Conservation (phyloP, 2,888 invertebrate genomes). For the Laspeyria flexula region DNA sequence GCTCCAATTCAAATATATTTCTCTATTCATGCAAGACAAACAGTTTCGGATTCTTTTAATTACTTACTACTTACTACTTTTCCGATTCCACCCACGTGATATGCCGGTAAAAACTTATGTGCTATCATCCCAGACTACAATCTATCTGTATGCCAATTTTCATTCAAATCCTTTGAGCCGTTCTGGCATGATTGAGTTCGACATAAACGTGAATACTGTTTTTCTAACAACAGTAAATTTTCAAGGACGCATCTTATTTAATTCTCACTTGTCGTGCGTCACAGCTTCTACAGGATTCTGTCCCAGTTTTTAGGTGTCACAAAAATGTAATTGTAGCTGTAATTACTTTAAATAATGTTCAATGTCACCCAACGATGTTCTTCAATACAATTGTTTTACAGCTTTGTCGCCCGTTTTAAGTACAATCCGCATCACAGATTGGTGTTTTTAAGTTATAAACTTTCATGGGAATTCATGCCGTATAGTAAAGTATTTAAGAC, state of each 20-base stretch:
- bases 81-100: too few relatives aligned
- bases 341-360: conserved; percentile 33
- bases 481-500: not conserved
- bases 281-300: conserved; percentile 2
- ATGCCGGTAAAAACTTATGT: too few relatives aligned
- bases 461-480: not conserved
- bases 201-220: not conserved
- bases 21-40: too few relatives aligned
- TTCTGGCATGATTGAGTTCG: not conserved
- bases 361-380: conserved; percentile 42
- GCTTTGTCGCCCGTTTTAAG: conserved; percentile 31
- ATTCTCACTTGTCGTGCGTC: conserved; percentile 4
- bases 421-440: conserved; percentile 5
- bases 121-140: too few relatives aligned
- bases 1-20: too few relatives aligned
- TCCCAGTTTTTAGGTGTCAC: conserved; percentile 10
- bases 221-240: not conserved
- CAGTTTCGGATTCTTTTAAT: too few relatives aligned
- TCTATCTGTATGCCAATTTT: too few relatives aligned
- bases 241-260: not conserved
- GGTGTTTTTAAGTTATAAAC: not conserved
- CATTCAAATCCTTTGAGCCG: too few relatives aligned
- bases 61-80: too few relatives aligned
- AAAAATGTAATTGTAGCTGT: conserved; percentile 31
- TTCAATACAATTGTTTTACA: conserved; percentile 45